Percentiles rank a stretch among this genome's conserved stretches.
These are phyloP conservation scores for Taeniopygia guttata DNA, from an alignment of 2,797 vertebrate genomes.

Conservation along the genomic window DNA sequence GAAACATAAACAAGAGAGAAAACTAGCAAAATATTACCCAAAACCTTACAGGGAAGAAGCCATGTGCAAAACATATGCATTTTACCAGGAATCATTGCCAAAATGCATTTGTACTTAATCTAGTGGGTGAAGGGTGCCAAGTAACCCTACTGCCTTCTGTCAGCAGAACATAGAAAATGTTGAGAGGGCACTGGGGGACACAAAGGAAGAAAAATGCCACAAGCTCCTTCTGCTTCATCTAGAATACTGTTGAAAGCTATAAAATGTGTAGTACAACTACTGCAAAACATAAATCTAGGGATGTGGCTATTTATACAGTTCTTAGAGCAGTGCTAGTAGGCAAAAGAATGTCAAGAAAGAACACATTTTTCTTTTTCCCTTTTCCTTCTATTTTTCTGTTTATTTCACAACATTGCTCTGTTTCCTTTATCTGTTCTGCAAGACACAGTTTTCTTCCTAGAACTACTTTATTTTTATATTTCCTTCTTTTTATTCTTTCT, in stretches of 20 bases:
- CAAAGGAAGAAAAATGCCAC: background rate
- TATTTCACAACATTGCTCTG: background rate
- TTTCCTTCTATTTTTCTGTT: background rate
- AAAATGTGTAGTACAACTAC: background rate
- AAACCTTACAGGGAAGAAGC: background rate
- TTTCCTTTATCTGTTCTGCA: background rate
- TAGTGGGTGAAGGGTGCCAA: background rate
- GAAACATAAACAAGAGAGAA: background rate
- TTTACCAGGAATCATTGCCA: conserved; percentile 3
- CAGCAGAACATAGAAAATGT: background rate
- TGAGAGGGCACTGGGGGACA: background rate
- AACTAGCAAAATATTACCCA: background rate
- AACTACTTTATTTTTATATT: background rate
- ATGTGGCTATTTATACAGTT: background rate
- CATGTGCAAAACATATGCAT: background rate
- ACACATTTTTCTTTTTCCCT: background rate
- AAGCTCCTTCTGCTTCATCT: background rate
- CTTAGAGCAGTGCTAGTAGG: background rate
- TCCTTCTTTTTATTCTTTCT: background rate
- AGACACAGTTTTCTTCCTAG: background rate
- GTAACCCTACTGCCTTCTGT: conserved; percentile 14
- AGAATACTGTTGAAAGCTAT: background rate
- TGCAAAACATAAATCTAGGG: background rate
- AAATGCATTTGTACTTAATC: background rate
- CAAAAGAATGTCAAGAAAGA: background rate